These are phyloP conservation scores for Gobiocypris rarus DNA, from an alignment of 2,113 vertebrate species.

Conservation along the genomic window DNA sequence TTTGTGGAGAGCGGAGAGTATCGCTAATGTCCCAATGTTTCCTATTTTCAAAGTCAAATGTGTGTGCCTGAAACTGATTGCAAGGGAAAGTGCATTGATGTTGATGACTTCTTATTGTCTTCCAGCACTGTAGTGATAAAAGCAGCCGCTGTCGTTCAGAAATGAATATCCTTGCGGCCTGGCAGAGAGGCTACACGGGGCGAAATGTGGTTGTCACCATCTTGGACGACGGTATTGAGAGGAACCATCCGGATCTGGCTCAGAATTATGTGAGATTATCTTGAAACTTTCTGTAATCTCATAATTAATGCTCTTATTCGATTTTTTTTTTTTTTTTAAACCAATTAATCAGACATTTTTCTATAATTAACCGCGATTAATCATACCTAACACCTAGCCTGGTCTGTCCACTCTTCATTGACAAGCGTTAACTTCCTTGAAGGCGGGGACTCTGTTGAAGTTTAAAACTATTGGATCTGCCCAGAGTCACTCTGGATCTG, in stretches of 20 bases:
- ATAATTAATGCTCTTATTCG: too few relatives aligned
- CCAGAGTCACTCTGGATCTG: too few relatives aligned
- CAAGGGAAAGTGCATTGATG: not conserved
- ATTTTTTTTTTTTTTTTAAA: too few relatives aligned
- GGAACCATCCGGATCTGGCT: slow-evolving; percentile 89
- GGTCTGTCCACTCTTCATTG: too few relatives aligned
- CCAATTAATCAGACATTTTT: too few relatives aligned
- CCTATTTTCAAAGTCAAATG: not conserved
- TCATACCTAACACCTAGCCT: too few relatives aligned
- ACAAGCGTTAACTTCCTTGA: too few relatives aligned
- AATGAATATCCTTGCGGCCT: slow-evolving; percentile 89
- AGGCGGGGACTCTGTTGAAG: too few relatives aligned
- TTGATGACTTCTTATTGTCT: slow-evolving; percentile 25
- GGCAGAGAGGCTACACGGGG: slow-evolving; percentile 90
- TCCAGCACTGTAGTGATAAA: slow-evolving; percentile 71
- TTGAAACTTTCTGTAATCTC: too few relatives aligned
- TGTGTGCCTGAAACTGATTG: not conserved
- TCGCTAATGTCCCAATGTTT: not conserved
- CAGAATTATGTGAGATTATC: slow-evolving; percentile 87
- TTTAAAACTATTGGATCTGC: too few relatives aligned
- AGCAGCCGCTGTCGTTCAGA: slow-evolving; percentile 82
- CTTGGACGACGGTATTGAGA: slow-evolving; percentile 92
- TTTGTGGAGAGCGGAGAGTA: slow-evolving; percentile 2
- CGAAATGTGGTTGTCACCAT: slow-evolving; percentile 90
- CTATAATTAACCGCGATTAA: too few relatives aligned